Evolutionary conservation across 2,888 invertebrate genomes (phyloP).

Genomic region (Vanessa cardui): DNA sequence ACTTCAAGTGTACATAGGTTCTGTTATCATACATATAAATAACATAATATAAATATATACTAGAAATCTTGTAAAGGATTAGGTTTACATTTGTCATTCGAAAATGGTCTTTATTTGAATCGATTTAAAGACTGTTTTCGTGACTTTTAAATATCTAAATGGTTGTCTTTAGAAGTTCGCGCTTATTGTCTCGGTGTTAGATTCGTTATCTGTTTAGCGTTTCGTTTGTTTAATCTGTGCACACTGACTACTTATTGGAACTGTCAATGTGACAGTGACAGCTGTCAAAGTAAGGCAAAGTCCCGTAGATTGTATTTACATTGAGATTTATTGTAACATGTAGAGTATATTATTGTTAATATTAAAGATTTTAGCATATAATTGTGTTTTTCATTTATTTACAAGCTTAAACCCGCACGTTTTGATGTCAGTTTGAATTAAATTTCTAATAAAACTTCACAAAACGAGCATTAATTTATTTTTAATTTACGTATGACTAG

Average conservation of each 20-base stretch:
- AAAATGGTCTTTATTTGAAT: neutral
- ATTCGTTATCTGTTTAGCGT: conserved; percentile 29
- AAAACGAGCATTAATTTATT: no score
- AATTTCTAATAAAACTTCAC: no score
- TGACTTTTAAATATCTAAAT: conserved; percentile 14
- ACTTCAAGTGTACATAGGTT: conserved; percentile 2
- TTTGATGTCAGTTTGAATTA: neutral
- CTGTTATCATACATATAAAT: conserved; percentile 6
- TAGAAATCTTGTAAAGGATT: conserved; percentile 16
- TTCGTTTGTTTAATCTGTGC: conserved; percentile 34
- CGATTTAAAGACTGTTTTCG: conserved; percentile 15
- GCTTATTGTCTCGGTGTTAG: conserved; percentile 37
- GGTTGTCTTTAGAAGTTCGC: conserved; percentile 37
- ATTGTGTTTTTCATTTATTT: conserved; percentile 53
- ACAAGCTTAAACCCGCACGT: conserved; percentile 34
- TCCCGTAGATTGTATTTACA: conserved; percentile 61
- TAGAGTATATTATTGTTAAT: conserved; percentile 82
- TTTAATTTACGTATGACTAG: no score
- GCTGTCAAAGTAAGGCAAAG: conserved; percentile 44
- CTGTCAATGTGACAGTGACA: conserved; percentile 41
- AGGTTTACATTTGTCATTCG: conserved; percentile 31
- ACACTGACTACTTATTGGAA: conserved; percentile 34
- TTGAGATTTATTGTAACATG: conserved; percentile 73
- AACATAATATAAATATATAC: conserved; percentile 1
- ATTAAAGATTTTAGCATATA: conserved; percentile 81